A percentile compares a stretch with the other conserved stretches of the same genome.
phyloP scores from a whole-genome alignment of 2,888 invertebrate genomes.

The Perizoma flavofasciatum region DNA sequence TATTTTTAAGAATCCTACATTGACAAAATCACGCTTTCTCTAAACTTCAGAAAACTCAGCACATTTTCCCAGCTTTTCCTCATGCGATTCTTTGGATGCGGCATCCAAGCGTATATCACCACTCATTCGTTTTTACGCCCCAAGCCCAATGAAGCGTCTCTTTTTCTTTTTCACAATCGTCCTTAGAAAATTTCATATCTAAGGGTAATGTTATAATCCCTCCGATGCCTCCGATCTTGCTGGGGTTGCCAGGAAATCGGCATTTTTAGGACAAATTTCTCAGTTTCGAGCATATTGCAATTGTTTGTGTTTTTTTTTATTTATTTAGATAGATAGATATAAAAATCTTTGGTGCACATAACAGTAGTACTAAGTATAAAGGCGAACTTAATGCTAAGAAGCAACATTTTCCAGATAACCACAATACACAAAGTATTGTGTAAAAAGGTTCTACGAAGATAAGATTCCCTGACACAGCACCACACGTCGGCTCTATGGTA shows the following conservation, averaged over 20 bases:
- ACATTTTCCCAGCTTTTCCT: conserved; percentile 18
- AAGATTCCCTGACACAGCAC: too few relatives aligned
- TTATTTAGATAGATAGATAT: too few relatives aligned
- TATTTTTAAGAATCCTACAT: too few relatives aligned
- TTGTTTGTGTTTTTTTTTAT: too few relatives aligned
- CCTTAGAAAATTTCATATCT: conserved; percentile 37
- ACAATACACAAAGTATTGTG: too few relatives aligned
- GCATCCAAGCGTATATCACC: conserved; percentile 24
- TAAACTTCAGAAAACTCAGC: conserved; percentile 22
- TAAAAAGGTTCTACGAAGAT: too few relatives aligned
- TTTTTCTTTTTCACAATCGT: conserved; percentile 33
- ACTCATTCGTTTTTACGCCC: conserved; percentile 35
- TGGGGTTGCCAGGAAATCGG: conserved; percentile 7
- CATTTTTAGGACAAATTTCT: neutral
- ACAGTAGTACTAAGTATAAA: too few relatives aligned
- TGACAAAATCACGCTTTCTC: conserved; percentile 6
- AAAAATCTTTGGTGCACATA: too few relatives aligned
- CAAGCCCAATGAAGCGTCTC: conserved; percentile 28
- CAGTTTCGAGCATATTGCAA: too few relatives aligned
- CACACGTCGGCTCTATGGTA: too few relatives aligned
- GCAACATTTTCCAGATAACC: too few relatives aligned
- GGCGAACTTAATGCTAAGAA: too few relatives aligned
- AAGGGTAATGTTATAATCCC: conserved; percentile 39
- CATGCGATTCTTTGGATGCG: conserved; percentile 14
- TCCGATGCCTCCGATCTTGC: conserved; percentile 13